phyloP scores from a whole-genome alignment of 2,797 vertebrate genomes.

The Myripristis jacobus region DNA sequence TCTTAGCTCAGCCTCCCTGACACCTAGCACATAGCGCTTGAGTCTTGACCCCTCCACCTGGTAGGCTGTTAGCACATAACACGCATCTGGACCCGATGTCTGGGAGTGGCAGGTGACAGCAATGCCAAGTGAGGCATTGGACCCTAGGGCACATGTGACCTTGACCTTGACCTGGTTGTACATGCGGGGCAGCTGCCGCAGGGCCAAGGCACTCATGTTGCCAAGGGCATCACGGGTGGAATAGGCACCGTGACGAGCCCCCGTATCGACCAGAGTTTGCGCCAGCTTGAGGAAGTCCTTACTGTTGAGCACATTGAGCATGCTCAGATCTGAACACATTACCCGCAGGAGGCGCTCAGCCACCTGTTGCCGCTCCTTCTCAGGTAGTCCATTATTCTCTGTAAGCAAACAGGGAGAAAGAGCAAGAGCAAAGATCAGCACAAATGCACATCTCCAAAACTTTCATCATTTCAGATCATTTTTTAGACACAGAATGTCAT shows the following conservation, averaged over 20 bases:
- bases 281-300: slow-evolving; percentile 99
- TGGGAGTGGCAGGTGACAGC: slow-evolving; percentile 97
- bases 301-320: slow-evolving; percentile 91
- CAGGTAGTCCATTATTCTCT: slow-evolving; percentile 91
- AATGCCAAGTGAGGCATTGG: slow-evolving; percentile 94
- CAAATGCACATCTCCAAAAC: no score
- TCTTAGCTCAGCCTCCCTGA: slow-evolving; percentile 90
- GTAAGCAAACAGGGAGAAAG: slow-evolving; percentile 41
- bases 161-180: slow-evolving; percentile 99
- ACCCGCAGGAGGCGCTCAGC: slow-evolving; percentile 94
- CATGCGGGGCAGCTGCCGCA: slow-evolving; percentile 97
- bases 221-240: slow-evolving; percentile 95
- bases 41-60: slow-evolving; percentile 95
- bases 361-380: slow-evolving; percentile 98
- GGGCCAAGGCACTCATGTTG: slow-evolving; percentile 94
- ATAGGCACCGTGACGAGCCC: slow-evolving; percentile 96
- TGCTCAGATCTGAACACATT: slow-evolving; percentile 95
- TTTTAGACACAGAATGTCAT: no score
- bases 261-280: slow-evolving; percentile 97
- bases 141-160: slow-evolving; percentile 96
- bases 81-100: slow-evolving; percentile 91
- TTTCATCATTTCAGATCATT: no score
- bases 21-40: slow-evolving; percentile 94
- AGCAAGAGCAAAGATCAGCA: no score
- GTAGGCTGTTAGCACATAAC: slow-evolving; percentile 95